Conservation (phyloP, 2,797 vertebrate species). For the Octomys mimax region DNA sequence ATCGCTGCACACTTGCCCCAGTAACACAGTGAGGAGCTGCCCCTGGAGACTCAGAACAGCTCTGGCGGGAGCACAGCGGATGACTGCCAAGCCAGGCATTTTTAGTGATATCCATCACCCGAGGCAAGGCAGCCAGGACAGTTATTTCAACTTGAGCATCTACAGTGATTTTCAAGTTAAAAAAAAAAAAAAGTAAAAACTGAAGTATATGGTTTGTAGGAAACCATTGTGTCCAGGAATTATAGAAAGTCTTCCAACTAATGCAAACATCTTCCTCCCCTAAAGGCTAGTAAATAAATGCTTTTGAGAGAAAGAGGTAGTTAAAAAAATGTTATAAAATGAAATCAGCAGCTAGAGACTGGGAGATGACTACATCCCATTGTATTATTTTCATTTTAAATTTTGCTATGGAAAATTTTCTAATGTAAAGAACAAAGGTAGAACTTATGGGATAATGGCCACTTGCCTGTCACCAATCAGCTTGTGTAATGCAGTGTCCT, state of each 20-base stretch:
- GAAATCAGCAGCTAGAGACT: neutral
- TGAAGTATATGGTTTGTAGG: neutral
- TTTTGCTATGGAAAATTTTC: neutral
- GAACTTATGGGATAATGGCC: neutral
- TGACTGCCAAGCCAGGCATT: slow-evolving; percentile 31
- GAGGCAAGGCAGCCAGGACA: neutral
- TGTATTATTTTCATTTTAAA: neutral
- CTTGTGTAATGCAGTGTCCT: too few relatives aligned
- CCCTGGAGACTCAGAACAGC: neutral
- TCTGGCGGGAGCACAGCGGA: neutral
- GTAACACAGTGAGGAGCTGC: neutral
- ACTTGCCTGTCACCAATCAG: fast-evolving
- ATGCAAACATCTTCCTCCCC: neutral
- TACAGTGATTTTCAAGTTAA: slow-evolving; percentile 5
- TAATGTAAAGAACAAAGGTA: neutral
- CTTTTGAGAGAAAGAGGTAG: neutral
- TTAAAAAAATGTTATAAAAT: neutral
- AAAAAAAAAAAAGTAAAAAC: neutral
- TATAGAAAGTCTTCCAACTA: neutral
- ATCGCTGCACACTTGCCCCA: neutral
- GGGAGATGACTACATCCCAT: neutral
- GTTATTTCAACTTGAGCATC: slow-evolving; percentile 16
- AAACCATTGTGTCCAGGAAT: neutral
- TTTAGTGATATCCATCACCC: neutral
- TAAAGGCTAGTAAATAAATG: neutral